phyloP scores from a whole-genome alignment of 2,113 vertebrate species.

The Sinosuthora webbiana region DNA sequence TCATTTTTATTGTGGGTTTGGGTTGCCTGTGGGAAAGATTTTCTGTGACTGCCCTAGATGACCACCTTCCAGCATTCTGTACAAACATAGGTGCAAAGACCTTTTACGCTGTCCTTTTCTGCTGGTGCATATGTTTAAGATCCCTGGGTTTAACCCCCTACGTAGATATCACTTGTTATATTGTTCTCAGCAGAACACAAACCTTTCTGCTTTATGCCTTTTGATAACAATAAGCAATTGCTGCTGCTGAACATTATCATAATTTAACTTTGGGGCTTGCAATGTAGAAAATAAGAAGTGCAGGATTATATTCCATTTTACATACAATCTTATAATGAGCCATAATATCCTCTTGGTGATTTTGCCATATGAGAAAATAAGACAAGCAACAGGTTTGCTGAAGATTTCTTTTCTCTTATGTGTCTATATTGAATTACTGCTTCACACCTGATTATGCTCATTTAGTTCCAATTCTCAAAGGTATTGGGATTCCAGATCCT shows the following conservation, averaged over 20 bases:
- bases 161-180: fast-evolving
- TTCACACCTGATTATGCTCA: neutral
- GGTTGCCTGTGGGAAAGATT: neutral
- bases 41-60: neutral
- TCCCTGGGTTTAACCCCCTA: neutral
- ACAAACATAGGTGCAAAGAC: neutral
- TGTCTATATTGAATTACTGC: neutral
- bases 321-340: neutral
- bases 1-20: neutral
- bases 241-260: neutral
- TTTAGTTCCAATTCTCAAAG: neutral
- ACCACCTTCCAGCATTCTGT: neutral
- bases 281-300: neutral
- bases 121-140: neutral
- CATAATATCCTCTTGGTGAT: neutral
- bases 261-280: neutral
- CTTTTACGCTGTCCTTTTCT: neutral
- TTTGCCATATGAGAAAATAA: neutral
- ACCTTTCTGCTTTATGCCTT: neutral
- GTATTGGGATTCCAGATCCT: neutral
- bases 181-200: neutral
- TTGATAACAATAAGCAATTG: neutral
- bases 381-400: neutral
- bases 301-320: conserved; percentile 8
- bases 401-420: neutral